Percentiles rank a stretch among this genome's conserved stretches.
phyloP scores from a whole-genome alignment of 2,113 vertebrate species.

The Eulemur rufifrons region DNA sequence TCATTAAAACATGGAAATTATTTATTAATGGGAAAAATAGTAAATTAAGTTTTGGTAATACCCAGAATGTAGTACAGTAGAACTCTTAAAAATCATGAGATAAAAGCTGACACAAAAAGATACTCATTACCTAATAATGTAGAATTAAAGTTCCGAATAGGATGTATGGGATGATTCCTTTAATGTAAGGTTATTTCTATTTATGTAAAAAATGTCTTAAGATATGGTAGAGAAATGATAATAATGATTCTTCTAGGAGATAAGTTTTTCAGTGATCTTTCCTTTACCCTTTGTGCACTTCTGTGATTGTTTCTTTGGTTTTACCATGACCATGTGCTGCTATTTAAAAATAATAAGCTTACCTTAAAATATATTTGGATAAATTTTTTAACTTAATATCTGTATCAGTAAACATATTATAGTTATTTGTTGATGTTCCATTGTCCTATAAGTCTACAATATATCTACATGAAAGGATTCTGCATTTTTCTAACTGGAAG shows the following conservation, averaged over 20 bases:
- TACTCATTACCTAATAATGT: not conserved
- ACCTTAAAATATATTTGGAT: not conserved
- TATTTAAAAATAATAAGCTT: not conserved
- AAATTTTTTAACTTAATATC: not conserved
- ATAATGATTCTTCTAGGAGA: not conserved
- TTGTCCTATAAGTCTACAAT: not conserved
- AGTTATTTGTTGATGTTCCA: not conserved
- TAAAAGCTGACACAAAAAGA: not conserved
- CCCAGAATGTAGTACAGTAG: not conserved
- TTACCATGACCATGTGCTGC: not conserved
- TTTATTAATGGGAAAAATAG: not conserved
- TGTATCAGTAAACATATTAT: not conserved
- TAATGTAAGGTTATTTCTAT: not conserved
- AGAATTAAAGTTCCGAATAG: not conserved
- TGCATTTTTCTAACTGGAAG: not conserved
- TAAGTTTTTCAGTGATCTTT: not conserved
- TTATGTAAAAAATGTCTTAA: not conserved
- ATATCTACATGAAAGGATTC: not conserved
- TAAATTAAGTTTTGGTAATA: not conserved
- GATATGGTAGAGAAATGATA: not conserved
- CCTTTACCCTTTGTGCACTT: not conserved
- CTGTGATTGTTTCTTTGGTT: not conserved
- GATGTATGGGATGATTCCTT: not conserved
- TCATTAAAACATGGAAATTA: not conserved
- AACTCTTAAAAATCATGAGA: conserved; percentile 9